Evolutionary conservation across 2,113 vertebrate genomes (phyloP).

Genomic region (Sciurus niger): DNA sequence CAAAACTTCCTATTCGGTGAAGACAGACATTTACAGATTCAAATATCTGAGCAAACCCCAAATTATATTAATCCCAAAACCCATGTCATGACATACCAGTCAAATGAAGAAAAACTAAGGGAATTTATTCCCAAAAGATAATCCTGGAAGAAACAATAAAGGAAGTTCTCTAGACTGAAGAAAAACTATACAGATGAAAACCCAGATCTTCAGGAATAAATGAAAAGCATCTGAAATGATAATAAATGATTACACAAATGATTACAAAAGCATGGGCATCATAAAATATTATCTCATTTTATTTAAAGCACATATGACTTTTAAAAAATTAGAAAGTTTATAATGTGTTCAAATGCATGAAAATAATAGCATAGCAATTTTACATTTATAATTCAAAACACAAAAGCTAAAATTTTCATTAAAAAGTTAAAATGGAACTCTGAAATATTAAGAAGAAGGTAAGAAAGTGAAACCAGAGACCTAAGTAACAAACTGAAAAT

Average conservation of each 20-base stretch:
- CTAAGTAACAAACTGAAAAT: neutral
- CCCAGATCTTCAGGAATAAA: neutral
- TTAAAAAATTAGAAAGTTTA: neutral
- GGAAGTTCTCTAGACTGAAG: neutral
- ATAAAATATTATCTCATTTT: neutral
- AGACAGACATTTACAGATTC: neutral
- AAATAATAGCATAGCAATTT: neutral
- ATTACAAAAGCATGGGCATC: neutral
- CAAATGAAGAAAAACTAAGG: neutral
- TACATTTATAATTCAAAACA: neutral
- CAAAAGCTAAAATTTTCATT: neutral
- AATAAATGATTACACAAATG: neutral
- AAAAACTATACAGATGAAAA: neutral
- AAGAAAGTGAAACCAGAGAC: neutral
- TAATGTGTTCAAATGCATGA: neutral
- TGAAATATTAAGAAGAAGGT: slow-evolving; percentile 29
- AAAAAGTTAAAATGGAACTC: slow-evolving; percentile 28
- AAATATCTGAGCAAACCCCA: neutral
- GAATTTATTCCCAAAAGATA: neutral
- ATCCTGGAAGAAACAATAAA: neutral
- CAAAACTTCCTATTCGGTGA: neutral
- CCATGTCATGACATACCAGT: neutral
- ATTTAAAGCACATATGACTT: neutral
- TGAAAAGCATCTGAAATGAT: neutral
- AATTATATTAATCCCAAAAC: neutral